phyloP scores from a whole-genome alignment of 1,140 invertebrate genomes.

The Cataglyphis hispanica region DNA sequence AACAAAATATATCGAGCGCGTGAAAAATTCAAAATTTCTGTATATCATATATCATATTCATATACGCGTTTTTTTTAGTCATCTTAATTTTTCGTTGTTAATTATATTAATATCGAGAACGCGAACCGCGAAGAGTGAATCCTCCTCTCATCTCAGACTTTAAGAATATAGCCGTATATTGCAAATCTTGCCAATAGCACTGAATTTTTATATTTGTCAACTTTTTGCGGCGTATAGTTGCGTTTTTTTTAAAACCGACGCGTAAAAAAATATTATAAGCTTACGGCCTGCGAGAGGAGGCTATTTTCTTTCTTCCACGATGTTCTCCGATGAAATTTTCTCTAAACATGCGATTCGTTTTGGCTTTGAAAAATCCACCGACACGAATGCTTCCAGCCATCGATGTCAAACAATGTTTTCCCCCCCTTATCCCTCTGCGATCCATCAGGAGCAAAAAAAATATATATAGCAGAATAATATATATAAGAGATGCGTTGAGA shows the following conservation, averaged over 20 bases:
- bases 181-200: constrained; percentile 2
- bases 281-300: background rate
- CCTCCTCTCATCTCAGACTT: too few species aligned
- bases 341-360: too few species aligned
- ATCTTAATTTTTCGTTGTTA: background rate
- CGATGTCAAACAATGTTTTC: constrained; percentile 47
- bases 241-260: background rate
- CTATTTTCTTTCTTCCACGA: background rate
- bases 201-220: constrained; percentile 16
- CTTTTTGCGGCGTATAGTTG: constrained; percentile 7
- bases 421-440: constrained; percentile 58
- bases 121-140: background rate
- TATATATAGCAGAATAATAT: constrained; percentile 51
- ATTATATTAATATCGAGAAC: background rate
- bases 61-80: background rate
- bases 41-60: background rate
- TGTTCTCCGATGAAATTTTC: constrained; percentile 16
- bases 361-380: background rate
- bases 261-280: background rate
- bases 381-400: constrained; percentile 69
- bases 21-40: background rate
- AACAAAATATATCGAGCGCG: background rate
- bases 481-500: constrained; percentile 40
- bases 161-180: background rate
- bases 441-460: constrained; percentile 57